Conservation (phyloP, 2,113 vertebrate genomes). For the Centrocercus urophasianus region DNA sequence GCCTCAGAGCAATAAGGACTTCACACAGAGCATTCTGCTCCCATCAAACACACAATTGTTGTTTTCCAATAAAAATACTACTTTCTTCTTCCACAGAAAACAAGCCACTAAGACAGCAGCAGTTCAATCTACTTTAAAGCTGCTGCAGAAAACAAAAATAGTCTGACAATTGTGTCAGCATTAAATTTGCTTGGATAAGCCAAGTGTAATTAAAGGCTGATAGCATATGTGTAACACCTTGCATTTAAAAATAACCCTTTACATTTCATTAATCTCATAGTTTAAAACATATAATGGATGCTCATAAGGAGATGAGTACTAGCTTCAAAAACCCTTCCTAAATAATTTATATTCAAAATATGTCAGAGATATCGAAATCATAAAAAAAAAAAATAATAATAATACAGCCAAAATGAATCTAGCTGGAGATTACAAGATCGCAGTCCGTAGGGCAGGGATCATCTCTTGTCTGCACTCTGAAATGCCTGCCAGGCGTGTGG, state of each 20-base stretch:
- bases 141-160: slow-evolving; percentile 1
- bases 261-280: background rate
- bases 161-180: background rate
- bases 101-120: background rate
- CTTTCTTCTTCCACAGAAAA: background rate
- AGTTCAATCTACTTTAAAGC: background rate
- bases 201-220: background rate
- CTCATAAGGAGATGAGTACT: background rate
- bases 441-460: slow-evolving; percentile 24
- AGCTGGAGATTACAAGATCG: slow-evolving; percentile 34
- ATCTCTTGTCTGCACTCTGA: background rate
- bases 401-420: background rate
- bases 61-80: background rate
- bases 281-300: background rate
- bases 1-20: accelerated
- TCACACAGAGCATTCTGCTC: background rate
- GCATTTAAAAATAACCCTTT: slow-evolving; percentile 20
- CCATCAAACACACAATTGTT: background rate
- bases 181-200: slow-evolving; percentile 7
- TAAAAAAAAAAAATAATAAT: background rate
- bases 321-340: slow-evolving; percentile 14
- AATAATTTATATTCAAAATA: slow-evolving; percentile 29
- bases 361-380: background rate
- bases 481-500: slow-evolving; percentile 44
- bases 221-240: background rate